A percentile compares a stretch with the other conserved stretches of the same genome.
Conservation (phyloP, 2,113 vertebrate species). For the Antigone vipio region DNA sequence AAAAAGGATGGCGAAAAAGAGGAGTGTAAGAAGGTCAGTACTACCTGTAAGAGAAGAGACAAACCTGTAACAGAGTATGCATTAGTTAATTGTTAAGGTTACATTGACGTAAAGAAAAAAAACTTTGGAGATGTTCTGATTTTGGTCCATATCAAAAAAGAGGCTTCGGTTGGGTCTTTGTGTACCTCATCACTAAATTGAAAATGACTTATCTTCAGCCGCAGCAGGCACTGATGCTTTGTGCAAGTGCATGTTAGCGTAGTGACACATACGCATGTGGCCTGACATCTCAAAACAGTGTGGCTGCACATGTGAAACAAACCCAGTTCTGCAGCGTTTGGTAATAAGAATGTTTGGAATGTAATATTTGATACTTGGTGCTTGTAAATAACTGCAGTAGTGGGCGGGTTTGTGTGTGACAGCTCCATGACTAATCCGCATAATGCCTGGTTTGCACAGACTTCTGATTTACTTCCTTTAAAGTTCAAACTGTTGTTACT, state of each 20-base stretch:
- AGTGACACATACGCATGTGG: rapidly evolving
- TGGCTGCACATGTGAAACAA: not conserved
- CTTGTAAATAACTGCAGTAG: not conserved
- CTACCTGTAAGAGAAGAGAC: not conserved
- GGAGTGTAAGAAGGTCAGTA: conserved; percentile 86
- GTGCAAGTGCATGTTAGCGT: rapidly evolving
- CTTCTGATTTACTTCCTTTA: not conserved
- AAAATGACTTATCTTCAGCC: not conserved
- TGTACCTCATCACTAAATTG: not conserved
- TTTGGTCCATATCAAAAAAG: not conserved
- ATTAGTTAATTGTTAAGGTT: not conserved
- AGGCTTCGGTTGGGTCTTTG: not conserved
- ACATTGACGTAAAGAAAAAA: not conserved
- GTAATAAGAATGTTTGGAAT: not conserved
- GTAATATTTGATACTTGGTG: not conserved
- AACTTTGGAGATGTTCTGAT: not conserved
- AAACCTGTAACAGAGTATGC: not conserved
- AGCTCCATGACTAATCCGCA: not conserved
- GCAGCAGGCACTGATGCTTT: not conserved
- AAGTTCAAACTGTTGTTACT: not conserved
- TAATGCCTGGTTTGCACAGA: not conserved
- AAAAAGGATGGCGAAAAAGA: conserved; percentile 89
- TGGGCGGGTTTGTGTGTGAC: rapidly evolving
- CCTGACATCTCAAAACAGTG: not conserved
- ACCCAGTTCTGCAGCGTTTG: not conserved